Base-by-base conservation (phyloP, 2,888 invertebrate species). In the Lepidonotus clava region DNA sequence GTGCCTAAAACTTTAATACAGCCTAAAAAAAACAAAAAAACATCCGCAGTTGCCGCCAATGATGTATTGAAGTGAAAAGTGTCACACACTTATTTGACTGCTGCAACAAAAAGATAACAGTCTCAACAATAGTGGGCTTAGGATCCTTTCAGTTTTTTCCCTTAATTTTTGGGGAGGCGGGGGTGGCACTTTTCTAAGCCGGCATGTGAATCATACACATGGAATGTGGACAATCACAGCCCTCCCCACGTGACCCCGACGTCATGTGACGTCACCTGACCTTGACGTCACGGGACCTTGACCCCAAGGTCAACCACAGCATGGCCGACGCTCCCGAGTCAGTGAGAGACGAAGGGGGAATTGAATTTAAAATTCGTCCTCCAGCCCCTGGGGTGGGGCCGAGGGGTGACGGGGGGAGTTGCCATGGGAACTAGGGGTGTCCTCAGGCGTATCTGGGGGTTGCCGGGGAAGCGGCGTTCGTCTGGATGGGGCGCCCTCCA, bases 171-270 rank as follows among this genome's bases (percentile, higher is more conserved):
- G n/a, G n/a, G n/a, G n/a, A n/a, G n/a, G n/a, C n/a, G n/a, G n/a
- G 28, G 28, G n/a, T 28, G 28, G 0, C 18, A 46, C 8, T 46
- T 46, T 46, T 46, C 46, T 46, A 46, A 46, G 46, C 46, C 18
- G 14, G 61, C 61, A 28, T 61, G 61, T 61, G 61, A 61, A 61
- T 61, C 61, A 61, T 61, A 61, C 61, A 1, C 61, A 24, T 11
- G 61, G 61, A 61, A 61, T 61, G 61, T 61, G 24, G 61, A 61
- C 61, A 61, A 61, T 61, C 61, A 28, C 61, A 61, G 61, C 61
- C 28, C 21, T 2, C 21, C 28, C 28, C 61, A 61, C 61, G 4
- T 61, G 61, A 61, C 61, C 61, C 24, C 61, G 28, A 28, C 28
- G 61, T 61, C 24, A 46, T 18, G 28, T 61, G 28, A 28, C 28